A percentile compares a stretch with the other conserved stretches of the same genome.
Evolutionary conservation across 1,140 invertebrate genomes (phyloP).

Genomic region (Euwallacea fornicatus): DNA sequence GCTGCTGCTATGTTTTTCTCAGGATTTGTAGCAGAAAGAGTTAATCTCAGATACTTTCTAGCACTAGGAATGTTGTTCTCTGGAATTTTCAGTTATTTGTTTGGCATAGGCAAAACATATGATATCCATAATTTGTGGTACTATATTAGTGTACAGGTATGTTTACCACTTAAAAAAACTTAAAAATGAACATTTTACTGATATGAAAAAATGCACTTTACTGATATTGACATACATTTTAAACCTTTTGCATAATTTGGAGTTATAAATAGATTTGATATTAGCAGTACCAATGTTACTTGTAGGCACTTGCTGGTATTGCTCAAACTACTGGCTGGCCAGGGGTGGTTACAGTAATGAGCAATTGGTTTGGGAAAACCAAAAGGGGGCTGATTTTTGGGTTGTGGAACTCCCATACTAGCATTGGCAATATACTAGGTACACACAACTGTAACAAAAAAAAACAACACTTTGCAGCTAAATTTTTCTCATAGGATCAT

Average conservation of each 20-base stretch:
- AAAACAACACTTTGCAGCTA: not conserved
- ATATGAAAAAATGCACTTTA: not conserved
- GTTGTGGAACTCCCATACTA: conserved; percentile 96
- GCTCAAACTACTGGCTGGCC: conserved; percentile 90
- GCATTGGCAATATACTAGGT: conserved; percentile 92
- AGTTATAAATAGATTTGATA: not conserved
- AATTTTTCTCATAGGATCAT: conserved; percentile 54
- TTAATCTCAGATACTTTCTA: conserved; percentile 89
- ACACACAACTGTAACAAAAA: conserved; percentile 34
- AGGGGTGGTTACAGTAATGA: conserved; percentile 89
- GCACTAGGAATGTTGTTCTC: conserved; percentile 87
- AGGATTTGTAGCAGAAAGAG: conserved; percentile 89
- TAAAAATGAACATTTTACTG: no score
- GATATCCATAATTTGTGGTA: conserved; percentile 84
- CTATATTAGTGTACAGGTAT: conserved; percentile 85
- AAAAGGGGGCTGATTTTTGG: conserved; percentile 93
- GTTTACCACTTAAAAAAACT: not conserved
- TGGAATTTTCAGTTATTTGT: conserved; percentile 84
- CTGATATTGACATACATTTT: not conserved
- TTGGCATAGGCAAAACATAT: conserved; percentile 83
- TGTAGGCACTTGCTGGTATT: conserved; percentile 76
- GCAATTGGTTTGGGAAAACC: conserved; percentile 94
- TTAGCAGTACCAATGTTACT: conserved; percentile 18
- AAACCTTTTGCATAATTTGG: not conserved
- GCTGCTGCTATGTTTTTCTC: conserved; percentile 89